phyloP scores from a whole-genome alignment of 2,113 vertebrate species.

The Zosterops borbonicus region DNA sequence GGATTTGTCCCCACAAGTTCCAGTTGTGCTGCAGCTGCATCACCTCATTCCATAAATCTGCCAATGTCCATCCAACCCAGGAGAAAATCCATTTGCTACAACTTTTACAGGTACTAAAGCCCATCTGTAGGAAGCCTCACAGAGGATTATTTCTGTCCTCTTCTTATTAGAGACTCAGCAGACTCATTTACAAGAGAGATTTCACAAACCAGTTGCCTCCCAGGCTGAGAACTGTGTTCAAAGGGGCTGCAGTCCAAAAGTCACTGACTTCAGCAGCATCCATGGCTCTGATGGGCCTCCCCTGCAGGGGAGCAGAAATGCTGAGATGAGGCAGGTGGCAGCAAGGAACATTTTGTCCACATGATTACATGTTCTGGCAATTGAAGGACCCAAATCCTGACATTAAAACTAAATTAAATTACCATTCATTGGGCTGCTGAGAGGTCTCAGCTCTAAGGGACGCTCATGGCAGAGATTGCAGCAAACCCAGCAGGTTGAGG shows the following conservation, averaged over 20 bases:
- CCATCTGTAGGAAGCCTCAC: not conserved
- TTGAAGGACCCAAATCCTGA: not conserved
- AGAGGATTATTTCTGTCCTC: slow-evolving; percentile 28
- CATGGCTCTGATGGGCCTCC: not conserved
- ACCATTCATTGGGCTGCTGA: not conserved
- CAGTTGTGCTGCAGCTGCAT: not conserved
- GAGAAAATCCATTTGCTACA: slow-evolving; percentile 12
- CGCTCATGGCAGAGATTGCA: not conserved
- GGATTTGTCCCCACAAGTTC: not conserved
- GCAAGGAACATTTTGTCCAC: not conserved
- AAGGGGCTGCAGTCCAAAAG: not conserved
- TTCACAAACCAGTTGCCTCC: not conserved
- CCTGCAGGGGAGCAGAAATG: not conserved
- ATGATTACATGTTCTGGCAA: not conserved
- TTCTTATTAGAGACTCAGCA: slow-evolving; percentile 6
- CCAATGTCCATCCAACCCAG: not conserved
- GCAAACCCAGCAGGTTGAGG: not conserved
- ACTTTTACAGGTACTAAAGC: not conserved
- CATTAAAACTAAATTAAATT: not conserved
- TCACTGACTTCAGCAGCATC: not conserved
- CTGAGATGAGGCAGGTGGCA: not conserved
- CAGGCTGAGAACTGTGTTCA: not conserved
- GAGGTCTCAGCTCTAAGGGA: not conserved
- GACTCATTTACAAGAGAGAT: not conserved
- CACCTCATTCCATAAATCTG: not conserved